Base-by-base conservation (phyloP, 2,888 invertebrate genomes). In the Ceramica pisi region DNA sequence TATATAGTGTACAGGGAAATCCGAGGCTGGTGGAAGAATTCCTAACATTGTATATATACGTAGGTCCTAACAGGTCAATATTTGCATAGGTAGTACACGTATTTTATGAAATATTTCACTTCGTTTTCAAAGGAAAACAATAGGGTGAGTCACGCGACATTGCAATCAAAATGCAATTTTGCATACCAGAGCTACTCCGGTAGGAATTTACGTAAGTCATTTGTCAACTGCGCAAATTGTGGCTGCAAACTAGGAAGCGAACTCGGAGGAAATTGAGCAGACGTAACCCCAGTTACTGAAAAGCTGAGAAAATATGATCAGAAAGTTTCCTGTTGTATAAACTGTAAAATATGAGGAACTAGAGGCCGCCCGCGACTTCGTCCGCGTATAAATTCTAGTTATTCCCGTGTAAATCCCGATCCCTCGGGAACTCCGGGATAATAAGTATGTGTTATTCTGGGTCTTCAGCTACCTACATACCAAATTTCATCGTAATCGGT, bases 1-100 rank as follows among this genome's bases (percentile, higher is more conserved):
- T 78, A 74, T 81, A 83, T 81, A 79, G 82, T 26, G 31, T 66
- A 68, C 44, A 85, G 85, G 84, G 79, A 84, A 84, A 83, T 84
- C 67, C 83, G 63, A 74, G 59, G 65, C 41, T 19, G 38, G 19
- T 72, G 51, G 81, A 51, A 56, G 62, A 81, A 80, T 80, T 68
- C 77, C 51, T 67, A 51, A 77, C 81, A 68, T 53, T 63, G 51
- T 65, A 41, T 62, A 68, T 65, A 41, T 62, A 68, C 51, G 12
- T 53, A 50, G 26, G n/a, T 16, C 23, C 9, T 57, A 48, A 62
- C 65, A 60, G 57, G 75, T 60, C n/a, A 60, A 51, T 66, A 73
- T 81, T 81, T 68, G 63, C 79, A 68, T 69, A 66, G 51, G 59
- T 31, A 46, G 31, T 44, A 53, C 51, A 67, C 26, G 80, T 67